Base-by-base conservation (phyloP, 2,888 invertebrate genomes). In the Scrobipalpa costella region DNA sequence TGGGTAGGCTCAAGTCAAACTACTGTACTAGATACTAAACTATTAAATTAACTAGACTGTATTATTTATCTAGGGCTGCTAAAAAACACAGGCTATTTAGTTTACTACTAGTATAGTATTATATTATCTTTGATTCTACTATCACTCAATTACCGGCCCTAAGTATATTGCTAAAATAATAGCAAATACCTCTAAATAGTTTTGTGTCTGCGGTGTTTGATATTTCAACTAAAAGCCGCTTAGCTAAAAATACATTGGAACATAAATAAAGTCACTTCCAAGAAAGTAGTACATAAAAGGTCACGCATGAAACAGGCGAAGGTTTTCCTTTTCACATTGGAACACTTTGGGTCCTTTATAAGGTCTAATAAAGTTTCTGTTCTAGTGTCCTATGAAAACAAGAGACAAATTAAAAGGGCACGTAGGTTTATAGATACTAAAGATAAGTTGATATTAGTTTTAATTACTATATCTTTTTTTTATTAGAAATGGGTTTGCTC, bases 201-300 rank as follows among this genome's bases (percentile, higher is more conserved):
- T n/a, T 44, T 44, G 1, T 27, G 27, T 27, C n/a, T 44, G 7
- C 44, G n/a, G n/a, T 15, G 15, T 15, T 44, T 44, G 44, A 44
- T 44, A 44, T 44, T 44, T 44, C 15, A 44, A 44, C 44, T 15
- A 15, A 44, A 44, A 44, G 44, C n/a, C 44, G n/a, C 44, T 44
- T 7, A 9, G n/a, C 44, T 44, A 44, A 44, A 44, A 52, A 21
- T 52, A 19, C 50, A 49, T 49, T 49, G 21, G 19, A 52, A 52
- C 50, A 13, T 21, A 19, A 21, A 52, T 52, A 21, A 52, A 52
- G 50, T 52, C 6, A 11, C 11, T 52, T 11, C 13, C 19, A 21
- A 47, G 57, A 59, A 74, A 76, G 73, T 73, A 73, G 69, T 69
- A 77, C 69, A 68, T 70, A 68, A 73, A 73, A 73, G 74, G 74